Conservation (phyloP, 2,797 vertebrate genomes). For the Mastacembelus armatus region DNA sequence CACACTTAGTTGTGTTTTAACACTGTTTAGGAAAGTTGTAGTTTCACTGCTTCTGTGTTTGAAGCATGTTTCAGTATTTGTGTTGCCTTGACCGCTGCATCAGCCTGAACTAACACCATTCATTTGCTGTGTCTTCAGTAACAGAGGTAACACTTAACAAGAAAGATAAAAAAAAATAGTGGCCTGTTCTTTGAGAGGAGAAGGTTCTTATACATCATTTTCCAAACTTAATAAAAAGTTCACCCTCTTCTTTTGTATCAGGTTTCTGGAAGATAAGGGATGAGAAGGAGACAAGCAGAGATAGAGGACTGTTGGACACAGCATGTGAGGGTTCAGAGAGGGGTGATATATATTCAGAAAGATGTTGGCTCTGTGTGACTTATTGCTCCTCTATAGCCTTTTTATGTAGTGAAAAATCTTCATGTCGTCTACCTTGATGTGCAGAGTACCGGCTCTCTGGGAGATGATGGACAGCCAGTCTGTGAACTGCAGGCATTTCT, state of each 20-base stretch:
- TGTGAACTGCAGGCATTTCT: conserved; percentile 54
- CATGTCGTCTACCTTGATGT: conserved; percentile 58
- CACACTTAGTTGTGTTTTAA: no score
- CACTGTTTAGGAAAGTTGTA: no score
- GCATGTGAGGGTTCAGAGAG: conserved; percentile 31
- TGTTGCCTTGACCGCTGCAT: no score
- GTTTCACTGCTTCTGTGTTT: no score
- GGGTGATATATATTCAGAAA: conserved; percentile 28
- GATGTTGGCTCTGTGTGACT: conserved; percentile 39
- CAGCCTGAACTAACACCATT: no score
- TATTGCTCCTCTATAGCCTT: conserved; percentile 47
- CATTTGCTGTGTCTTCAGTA: not conserved
- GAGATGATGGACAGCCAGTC: conserved; percentile 64
- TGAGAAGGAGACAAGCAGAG: conserved; percentile 12
- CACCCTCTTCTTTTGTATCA: conserved; percentile 5
- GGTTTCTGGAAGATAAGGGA: conserved; percentile 19
- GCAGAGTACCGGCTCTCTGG: conserved; percentile 38
- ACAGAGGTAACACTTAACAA: not conserved
- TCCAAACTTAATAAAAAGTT: conserved; percentile 8
- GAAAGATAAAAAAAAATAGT: conserved; percentile 6
- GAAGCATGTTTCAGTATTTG: no score
- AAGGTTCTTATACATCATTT: conserved; percentile 18
- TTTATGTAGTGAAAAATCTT: conserved; percentile 49
- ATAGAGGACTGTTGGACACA: not conserved
- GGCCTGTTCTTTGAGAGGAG: not conserved